phyloP scores from a whole-genome alignment of 2,797 vertebrate genomes.

The Serranus cabrilla region DNA sequence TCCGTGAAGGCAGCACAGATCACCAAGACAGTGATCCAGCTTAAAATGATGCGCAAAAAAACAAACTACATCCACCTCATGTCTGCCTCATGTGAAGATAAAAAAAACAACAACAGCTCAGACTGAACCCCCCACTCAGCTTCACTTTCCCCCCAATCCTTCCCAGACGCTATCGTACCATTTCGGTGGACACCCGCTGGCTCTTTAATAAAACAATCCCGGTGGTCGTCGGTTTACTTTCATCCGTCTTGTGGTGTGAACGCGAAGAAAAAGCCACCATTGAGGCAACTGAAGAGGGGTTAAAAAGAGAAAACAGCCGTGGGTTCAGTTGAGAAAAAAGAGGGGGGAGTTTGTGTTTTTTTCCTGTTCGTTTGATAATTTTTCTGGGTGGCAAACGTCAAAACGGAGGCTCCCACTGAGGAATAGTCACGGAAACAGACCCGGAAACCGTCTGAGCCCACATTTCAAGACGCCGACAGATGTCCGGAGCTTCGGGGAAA shows the following conservation, averaged over 20 bases:
- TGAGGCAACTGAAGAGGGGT: neutral
- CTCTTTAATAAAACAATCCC: neutral
- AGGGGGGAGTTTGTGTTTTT: constrained; percentile 27
- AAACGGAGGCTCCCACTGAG: constrained; percentile 40
- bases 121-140: constrained; percentile 17
- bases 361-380: constrained; percentile 43
- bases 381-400: constrained; percentile 27
- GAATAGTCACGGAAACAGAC: constrained; percentile 8
- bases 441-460: neutral
- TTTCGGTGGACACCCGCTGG: constrained; percentile 11
- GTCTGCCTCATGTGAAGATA: constrained; percentile 42
- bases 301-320: neutral
- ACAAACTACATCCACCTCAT: constrained; percentile 55
- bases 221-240: constrained; percentile 23
- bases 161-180: constrained; percentile 61
- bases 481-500: neutral
- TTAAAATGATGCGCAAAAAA: constrained; percentile 43
- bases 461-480: neutral
- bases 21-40: constrained; percentile 58
- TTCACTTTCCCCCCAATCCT: constrained; percentile 44
- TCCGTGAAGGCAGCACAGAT: constrained; percentile 68
- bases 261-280: neutral
- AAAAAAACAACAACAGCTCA: constrained; percentile 11
- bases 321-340: constrained; percentile 15
- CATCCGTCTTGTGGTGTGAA: constrained; percentile 24